phyloP scores from a whole-genome alignment of 2,113 vertebrate genomes.

The Rhadina sibilatrix region DNA sequence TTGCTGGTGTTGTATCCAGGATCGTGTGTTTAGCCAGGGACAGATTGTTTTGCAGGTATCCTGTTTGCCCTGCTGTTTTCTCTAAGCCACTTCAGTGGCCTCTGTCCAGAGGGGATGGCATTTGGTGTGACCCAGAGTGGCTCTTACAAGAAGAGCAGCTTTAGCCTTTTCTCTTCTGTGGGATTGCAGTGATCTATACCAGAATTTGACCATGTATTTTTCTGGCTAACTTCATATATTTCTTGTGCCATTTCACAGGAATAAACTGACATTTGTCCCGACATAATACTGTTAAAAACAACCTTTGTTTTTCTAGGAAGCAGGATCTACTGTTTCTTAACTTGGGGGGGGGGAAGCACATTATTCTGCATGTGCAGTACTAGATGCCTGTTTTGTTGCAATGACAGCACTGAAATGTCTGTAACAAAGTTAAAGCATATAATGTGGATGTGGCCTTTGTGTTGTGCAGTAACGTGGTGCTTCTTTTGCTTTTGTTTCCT shows the following conservation, averaged over 20 bases:
- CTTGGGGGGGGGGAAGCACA: fast-evolving
- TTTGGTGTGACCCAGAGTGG: background rate
- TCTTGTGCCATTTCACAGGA: background rate
- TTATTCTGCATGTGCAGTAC: background rate
- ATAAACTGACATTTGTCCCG: background rate
- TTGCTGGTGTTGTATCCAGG: background rate
- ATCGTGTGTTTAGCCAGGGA: background rate
- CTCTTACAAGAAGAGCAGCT: background rate
- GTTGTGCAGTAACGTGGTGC: conserved; percentile 2
- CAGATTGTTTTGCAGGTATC: background rate
- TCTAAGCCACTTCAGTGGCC: background rate
- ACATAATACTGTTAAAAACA: background rate
- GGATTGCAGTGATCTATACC: background rate
- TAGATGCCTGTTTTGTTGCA: background rate
- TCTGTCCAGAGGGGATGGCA: background rate
- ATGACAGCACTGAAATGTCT: background rate
- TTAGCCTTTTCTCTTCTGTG: background rate
- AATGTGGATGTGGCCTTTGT: conserved; percentile 4
- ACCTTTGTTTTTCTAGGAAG: background rate
- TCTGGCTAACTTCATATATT: background rate
- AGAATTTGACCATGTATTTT: background rate
- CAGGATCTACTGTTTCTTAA: background rate
- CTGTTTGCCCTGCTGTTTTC: background rate
- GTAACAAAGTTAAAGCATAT: background rate
- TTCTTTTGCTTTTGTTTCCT: conserved; percentile 50